phyloP scores from a whole-genome alignment of 2,888 invertebrate genomes.

The Netelia fuscicornis region DNA sequence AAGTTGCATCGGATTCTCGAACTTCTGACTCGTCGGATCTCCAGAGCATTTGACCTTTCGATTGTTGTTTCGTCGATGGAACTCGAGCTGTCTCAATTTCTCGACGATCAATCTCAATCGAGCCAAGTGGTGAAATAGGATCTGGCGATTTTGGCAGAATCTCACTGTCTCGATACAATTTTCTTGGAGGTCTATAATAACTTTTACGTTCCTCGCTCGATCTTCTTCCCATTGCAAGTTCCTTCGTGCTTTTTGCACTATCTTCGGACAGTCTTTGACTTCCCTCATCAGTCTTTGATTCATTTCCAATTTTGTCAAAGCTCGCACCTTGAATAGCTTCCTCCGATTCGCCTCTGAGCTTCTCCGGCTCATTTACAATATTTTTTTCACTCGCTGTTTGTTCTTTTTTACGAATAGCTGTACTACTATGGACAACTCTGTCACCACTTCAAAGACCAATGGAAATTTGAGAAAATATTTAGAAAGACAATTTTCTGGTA shows the following conservation, averaged over 20 bases:
- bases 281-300: neutral
- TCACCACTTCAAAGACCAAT: neutral
- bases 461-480: neutral
- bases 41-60: slow-evolving; percentile 33
- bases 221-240: slow-evolving; percentile 15
- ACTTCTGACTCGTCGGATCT: slow-evolving; percentile 28
- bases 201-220: slow-evolving; percentile 24
- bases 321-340: neutral
- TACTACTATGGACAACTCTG: slow-evolving; percentile 38
- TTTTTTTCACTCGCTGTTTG: neutral
- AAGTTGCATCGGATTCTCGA: slow-evolving; percentile 1
- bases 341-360: neutral
- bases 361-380: neutral
- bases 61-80: neutral
- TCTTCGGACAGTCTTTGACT: slow-evolving; percentile 23
- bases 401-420: slow-evolving; percentile 52
- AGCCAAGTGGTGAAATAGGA: neutral
- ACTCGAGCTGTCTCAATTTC: neutral
- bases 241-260: slow-evolving; percentile 31
- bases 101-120: neutral
- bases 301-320: neutral
- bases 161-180: slow-evolving; percentile 50
- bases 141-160: neutral
- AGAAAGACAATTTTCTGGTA: neutral
- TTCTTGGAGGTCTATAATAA: slow-evolving; percentile 15